Evolutionary conservation across 2,888 invertebrate genomes (phyloP).

Genomic region (Trichogramma dendrolimi): DNA sequence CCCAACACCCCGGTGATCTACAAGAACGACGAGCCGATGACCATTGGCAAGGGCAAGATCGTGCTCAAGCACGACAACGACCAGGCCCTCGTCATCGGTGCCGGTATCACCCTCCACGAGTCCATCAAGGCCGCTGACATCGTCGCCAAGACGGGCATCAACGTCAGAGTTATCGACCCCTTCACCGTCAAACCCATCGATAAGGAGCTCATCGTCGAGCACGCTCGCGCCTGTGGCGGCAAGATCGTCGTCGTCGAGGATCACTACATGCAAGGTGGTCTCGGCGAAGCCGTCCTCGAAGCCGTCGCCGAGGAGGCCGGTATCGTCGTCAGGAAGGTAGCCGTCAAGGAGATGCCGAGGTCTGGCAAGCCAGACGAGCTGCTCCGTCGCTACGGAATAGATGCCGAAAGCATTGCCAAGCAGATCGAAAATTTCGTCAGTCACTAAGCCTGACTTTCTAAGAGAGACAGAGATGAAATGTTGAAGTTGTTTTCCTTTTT

Average conservation of each 20-base stretch:
- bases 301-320: constrained; percentile 71
- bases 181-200: constrained; percentile 97
- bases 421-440: constrained; percentile 19
- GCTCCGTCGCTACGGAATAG: constrained; percentile 85
- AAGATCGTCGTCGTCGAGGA: constrained; percentile 91
- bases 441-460: not conserved
- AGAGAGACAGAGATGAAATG: not conserved
- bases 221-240: constrained; percentile 77
- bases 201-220: constrained; percentile 65
- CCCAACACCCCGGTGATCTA: constrained; percentile 88
- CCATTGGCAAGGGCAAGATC: constrained; percentile 75
- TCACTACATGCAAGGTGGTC: constrained; percentile 92
- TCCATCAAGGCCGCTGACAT: constrained; percentile 78
- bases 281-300: constrained; percentile 91
- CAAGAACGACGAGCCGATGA: constrained; percentile 74
- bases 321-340: constrained; percentile 72
- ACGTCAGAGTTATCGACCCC: constrained; percentile 84
- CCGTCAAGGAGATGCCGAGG: constrained; percentile 79
- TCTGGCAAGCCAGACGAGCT: constrained; percentile 87
- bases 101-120: constrained; percentile 91
- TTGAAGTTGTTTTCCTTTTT: not conserved
- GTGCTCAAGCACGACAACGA: constrained; percentile 73
- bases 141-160: constrained; percentile 67
- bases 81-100: constrained; percentile 81
- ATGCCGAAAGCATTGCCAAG: constrained; percentile 67